Base-by-base conservation (phyloP, 2,797 vertebrate species). In the Mustela erminea region DNA sequence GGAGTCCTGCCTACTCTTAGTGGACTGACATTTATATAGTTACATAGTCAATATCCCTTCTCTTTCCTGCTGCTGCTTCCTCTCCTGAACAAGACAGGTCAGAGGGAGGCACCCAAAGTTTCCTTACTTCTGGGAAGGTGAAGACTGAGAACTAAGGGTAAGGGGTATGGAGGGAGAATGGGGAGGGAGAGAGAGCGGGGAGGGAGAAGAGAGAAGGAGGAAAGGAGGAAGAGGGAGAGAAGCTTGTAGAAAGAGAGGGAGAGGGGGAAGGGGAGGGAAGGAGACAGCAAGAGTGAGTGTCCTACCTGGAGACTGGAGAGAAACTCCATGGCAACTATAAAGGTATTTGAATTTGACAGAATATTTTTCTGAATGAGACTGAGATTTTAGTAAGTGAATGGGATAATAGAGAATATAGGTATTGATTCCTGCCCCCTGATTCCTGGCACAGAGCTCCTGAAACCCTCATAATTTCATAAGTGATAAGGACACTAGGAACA, bases 381-480 rank as follows among this genome's bases (percentile, higher is more conserved):
- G 86, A 95, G n/a, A 90, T 92, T 96, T 96, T 93, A 96, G 58
- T 84, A 41, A 96, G 49, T 84, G 25, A 54, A n/a, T 82, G 70
- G 46, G 32, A 77, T 49, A 35, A 49, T n/a, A 62, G 41, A 77
- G 35, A 35, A 77, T 62, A 27, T 13, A 20, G 46, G 5, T 75
- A 5, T 62, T 25, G 9, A 70, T 35, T 15, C 32, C 54, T 27
- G 29, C 14, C 27, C 20, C 35, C 12, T n/a, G 8, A n/a, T 62
- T 77, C 21, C 41, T n/a, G 32, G 41, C 56, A 62, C 21, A 35
- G 41, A 62, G 10, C 5, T 89, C 56, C 15, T 2, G 14, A 77
- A 62, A 62, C 15, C 72, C 41, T 77, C 18, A 1, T 25, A 62
- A 70, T 20, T 87, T 89, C 41, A 18, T 62, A 77, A 62, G 41